Evolutionary conservation across 2,797 vertebrate species (phyloP).

Genomic region (Synanceia verrucosa): DNA sequence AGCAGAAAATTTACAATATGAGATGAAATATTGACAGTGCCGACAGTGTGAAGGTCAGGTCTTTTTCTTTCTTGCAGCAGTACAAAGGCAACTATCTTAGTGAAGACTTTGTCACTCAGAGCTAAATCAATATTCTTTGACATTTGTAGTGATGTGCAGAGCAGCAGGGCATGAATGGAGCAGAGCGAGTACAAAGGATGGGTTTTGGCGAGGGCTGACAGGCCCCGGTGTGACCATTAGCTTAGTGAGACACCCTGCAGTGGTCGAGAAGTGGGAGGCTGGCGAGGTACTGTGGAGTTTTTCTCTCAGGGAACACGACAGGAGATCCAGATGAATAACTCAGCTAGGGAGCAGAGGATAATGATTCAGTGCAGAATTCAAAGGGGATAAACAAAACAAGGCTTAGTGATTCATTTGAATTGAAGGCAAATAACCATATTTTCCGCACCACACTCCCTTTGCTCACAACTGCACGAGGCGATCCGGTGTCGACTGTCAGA

Average conservation of each 20-base stretch:
- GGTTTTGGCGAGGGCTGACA: constrained; percentile 74
- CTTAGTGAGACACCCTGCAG: constrained; percentile 71
- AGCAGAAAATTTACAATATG: constrained; percentile 14
- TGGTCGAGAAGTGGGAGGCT: constrained; percentile 63
- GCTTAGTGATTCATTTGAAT: constrained; percentile 58
- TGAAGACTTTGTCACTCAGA: constrained; percentile 76
- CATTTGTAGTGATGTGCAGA: constrained; percentile 83
- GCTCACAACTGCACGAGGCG: constrained; percentile 15
- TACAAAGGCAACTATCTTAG: constrained; percentile 74
- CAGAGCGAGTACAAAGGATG: constrained; percentile 68
- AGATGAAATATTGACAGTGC: constrained; percentile 63
- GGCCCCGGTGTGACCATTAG: constrained; percentile 80
- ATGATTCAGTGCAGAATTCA: constrained; percentile 57
- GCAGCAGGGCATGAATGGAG: constrained; percentile 67
- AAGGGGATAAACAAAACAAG: constrained; percentile 58
- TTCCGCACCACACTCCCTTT: constrained; percentile 35
- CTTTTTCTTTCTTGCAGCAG: constrained; percentile 65
- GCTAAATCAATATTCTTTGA: constrained; percentile 84
- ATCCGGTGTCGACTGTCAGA: constrained; percentile 26
- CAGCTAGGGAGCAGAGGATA: constrained; percentile 52
- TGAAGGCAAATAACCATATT: constrained; percentile 58
- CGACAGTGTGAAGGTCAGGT: constrained; percentile 62
- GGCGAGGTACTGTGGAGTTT: constrained; percentile 58
- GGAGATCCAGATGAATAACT: constrained; percentile 71
- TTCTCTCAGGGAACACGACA: constrained; percentile 69